These are phyloP conservation scores for Leucophenga montana DNA, from an alignment of 2,888 invertebrate species.

Conservation along the genomic window DNA sequence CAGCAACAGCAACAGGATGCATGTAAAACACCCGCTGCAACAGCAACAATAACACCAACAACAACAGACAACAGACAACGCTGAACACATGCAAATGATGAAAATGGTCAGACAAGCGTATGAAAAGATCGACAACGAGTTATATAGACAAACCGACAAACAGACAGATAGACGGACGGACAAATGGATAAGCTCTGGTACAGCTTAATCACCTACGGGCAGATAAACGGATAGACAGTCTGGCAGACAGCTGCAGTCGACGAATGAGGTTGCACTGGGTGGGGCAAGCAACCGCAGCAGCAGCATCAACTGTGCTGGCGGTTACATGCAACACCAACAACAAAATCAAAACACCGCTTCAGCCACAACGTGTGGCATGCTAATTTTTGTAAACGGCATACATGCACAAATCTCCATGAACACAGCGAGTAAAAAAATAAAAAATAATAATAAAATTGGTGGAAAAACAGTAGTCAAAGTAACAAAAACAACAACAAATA, in stretches of 20 bases:
- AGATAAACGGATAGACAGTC: conserved; percentile 45
- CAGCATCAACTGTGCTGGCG: conserved; percentile 11
- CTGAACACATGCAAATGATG: conserved; percentile 29
- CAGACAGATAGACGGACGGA: conserved; percentile 18
- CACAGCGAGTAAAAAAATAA: conserved; percentile 1
- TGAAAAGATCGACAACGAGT: conserved; percentile 29
- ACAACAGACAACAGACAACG: conserved; percentile 26
- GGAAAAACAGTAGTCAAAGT: conserved; percentile 17
- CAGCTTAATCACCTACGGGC: conserved; percentile 66
- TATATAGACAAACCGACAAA: conserved; percentile 2
- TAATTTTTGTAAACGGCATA: conserved; percentile 23
- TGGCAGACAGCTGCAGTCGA: conserved; percentile 13
- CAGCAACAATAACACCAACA: conserved; percentile 34
- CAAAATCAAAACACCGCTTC: neutral
- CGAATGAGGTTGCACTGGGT: conserved; percentile 49
- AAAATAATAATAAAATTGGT: conserved; percentile 1
- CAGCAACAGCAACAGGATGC: conserved; percentile 62
- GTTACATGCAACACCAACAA: neutral
- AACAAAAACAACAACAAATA: neutral
- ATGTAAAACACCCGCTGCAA: conserved; percentile 40
- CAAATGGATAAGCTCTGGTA: conserved; percentile 43
- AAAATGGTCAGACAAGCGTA: conserved; percentile 14
- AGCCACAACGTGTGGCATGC: conserved; percentile 17
- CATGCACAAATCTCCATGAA: conserved; percentile 22
- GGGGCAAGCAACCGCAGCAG: conserved; percentile 18